Conservation (phyloP, 92 coral and sea anemone genomes). For the Anthopleura xanthogrammica region DNA sequence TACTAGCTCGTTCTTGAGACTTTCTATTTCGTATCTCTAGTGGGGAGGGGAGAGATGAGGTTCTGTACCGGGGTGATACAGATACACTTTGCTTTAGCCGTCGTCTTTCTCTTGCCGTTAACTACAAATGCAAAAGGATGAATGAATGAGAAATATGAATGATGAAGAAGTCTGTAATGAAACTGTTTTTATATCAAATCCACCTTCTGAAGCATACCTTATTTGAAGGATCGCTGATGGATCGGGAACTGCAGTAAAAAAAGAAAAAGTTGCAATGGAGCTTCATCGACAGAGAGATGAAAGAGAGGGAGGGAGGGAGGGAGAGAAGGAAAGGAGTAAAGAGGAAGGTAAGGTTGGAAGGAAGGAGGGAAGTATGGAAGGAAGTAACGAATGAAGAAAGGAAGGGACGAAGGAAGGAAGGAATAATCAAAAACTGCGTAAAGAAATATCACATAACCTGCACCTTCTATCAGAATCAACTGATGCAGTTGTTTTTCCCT, state of each 20-base stretch:
- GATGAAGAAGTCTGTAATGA: not conserved
- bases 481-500: conserved; percentile 52
- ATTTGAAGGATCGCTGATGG: conserved; percentile 69
- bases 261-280: not conserved
- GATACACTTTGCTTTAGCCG: conserved; percentile 56
- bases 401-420: not conserved
- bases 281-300: not conserved
- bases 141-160: too few species aligned
- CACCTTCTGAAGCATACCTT: conserved; percentile 5
- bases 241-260: conserved; percentile 59
- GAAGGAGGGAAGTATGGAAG: too few species aligned
- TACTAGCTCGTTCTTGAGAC: conserved; percentile 18
- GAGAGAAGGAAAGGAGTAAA: not conserved
- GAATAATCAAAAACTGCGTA: not conserved
- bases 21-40: conserved; percentile 40
- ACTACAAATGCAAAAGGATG: not conserved
- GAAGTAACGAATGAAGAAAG: too few species aligned
- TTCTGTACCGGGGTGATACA: conserved; percentile 11
- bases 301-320: too few species aligned
- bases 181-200: too few species aligned
- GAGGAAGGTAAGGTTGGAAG: too few species aligned
- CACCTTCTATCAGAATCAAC: conserved; percentile 77
- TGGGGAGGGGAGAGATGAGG: conserved; percentile 76
- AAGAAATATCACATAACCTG: too few species aligned
- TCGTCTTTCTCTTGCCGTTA: conserved; percentile 85